phyloP scores from a whole-genome alignment of 2,113 vertebrate genomes.

The Cettia cetti region DNA sequence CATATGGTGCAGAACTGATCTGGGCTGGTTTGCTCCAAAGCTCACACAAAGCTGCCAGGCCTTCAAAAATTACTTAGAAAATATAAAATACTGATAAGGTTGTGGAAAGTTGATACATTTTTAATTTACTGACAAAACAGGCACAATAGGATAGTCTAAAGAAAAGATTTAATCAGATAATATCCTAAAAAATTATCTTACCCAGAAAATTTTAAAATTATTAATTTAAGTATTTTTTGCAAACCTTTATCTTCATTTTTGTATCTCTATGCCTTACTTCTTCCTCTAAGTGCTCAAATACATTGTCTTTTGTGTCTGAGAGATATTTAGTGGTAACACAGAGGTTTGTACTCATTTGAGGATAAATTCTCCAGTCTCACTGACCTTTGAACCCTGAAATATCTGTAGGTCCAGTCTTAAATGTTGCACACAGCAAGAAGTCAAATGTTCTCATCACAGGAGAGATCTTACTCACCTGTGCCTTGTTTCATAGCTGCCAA shows the following conservation, averaged over 20 bases:
- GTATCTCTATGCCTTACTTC: background rate
- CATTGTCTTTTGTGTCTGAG: background rate
- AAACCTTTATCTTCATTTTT: background rate
- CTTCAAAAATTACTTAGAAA: background rate
- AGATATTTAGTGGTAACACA: background rate
- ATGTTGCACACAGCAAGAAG: background rate
- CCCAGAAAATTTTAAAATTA: background rate
- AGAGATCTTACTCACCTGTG: background rate
- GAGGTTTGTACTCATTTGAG: background rate
- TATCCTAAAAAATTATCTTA: background rate
- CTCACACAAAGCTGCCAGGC: background rate
- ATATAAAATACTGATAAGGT: background rate
- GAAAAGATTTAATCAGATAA: background rate
- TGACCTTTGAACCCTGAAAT: background rate
- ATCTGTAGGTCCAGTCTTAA: background rate
- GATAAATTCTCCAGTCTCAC: background rate
- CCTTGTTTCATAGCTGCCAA: background rate
- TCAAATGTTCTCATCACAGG: background rate
- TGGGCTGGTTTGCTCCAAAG: background rate
- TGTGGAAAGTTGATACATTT: background rate
- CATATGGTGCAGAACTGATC: rapidly evolving
- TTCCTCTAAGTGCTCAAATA: background rate
- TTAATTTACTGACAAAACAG: background rate
- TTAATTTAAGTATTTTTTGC: background rate
- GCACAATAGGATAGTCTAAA: background rate